Evolutionary conservation across 1,140 invertebrate genomes (phyloP).

Genomic region (Drosophila ambigua): DNA sequence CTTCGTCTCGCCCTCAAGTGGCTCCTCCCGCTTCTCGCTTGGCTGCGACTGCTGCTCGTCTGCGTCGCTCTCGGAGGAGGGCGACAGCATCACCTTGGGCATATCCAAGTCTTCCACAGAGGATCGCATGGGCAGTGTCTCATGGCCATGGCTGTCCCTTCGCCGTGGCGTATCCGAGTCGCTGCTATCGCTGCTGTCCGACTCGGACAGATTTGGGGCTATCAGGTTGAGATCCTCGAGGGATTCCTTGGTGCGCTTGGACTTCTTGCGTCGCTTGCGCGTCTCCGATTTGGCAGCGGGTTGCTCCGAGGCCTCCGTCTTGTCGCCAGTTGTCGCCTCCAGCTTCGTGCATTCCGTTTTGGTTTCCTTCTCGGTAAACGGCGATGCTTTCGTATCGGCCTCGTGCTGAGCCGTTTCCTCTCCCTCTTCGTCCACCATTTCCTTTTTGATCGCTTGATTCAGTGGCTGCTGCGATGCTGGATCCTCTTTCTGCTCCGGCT

Average conservation of each 20-base stretch:
- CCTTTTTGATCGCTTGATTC: slow-evolving; percentile 26
- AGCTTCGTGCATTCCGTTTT: slow-evolving; percentile 8
- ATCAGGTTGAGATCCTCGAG: slow-evolving; percentile 87
- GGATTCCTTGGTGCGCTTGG: slow-evolving; percentile 86
- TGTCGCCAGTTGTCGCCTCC: slow-evolving; percentile 43
- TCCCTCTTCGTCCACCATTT: slow-evolving; percentile 7
- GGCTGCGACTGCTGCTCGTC: slow-evolving; percentile 31
- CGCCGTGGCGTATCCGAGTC: slow-evolving; percentile 84
- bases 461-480: neutral
- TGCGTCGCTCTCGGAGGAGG: slow-evolving; percentile 73
- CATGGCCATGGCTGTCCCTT: slow-evolving; percentile 25
- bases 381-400: neutral
- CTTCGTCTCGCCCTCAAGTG: neutral
- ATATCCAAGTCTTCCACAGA: slow-evolving; percentile 63
- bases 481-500: neutral
- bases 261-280: slow-evolving; percentile 85
- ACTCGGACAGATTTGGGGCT: slow-evolving; percentile 92
- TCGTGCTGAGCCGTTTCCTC: neutral
- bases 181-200: slow-evolving; percentile 90
- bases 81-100: slow-evolving; percentile 70
- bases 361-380: neutral
- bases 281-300: slow-evolving; percentile 48
- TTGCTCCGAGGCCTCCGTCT: slow-evolving; percentile 46
- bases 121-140: slow-evolving; percentile 45
- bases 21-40: slow-evolving; percentile 24